Evolutionary conservation across 1,140 invertebrate genomes (phyloP), one percentile per base, ranked within the genome.

Genomic region (Drosophila sp.): DNA sequence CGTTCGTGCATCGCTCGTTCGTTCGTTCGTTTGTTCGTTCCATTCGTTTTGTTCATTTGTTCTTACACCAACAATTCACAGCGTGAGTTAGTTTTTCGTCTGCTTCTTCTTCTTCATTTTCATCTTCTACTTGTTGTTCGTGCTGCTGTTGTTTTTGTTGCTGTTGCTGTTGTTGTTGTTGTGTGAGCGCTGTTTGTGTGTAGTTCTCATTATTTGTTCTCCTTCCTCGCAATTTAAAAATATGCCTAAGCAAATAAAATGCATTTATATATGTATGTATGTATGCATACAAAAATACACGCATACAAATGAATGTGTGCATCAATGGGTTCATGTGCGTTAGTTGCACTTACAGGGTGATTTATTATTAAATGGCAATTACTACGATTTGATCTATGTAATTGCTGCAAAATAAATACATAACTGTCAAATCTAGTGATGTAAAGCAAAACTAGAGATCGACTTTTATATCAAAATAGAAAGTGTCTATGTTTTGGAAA

Each of bases 221-320:
- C 89, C 89, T 90, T 91, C 84, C 89, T 91, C 79, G 84, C 81
- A 86, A 89, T 81, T 81, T 75, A 82, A 82, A 90, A 90, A 78
- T 90, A 80, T 90, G 87, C 79, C 87, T 82, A 90, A 82, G 81
- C 81, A 80, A 86, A 86, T 90, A 90, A 70, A 81, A 90, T 80
- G 74, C 69, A 78, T 72, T 64, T 61, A 18, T 16, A 36, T 21
- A 21, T n/a, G 14, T 57, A n/a, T 46, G 43, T 54, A 11, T 29
- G 38, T 59, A 50, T 79, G 51, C 61, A 27, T 69, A 34, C n/a
- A 2, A 38, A 3, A 32, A 0, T 38, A 2, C 51, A 18, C 53
- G 21, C 75, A 56, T 51, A 36, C 64, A 18, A 50, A 9, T 46
- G 43, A 46, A 8, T 29, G 40, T 59, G 56, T 79, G 51, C 61